Conservation (phyloP, 2,797 vertebrate species). For the Meriones psammophilus region DNA sequence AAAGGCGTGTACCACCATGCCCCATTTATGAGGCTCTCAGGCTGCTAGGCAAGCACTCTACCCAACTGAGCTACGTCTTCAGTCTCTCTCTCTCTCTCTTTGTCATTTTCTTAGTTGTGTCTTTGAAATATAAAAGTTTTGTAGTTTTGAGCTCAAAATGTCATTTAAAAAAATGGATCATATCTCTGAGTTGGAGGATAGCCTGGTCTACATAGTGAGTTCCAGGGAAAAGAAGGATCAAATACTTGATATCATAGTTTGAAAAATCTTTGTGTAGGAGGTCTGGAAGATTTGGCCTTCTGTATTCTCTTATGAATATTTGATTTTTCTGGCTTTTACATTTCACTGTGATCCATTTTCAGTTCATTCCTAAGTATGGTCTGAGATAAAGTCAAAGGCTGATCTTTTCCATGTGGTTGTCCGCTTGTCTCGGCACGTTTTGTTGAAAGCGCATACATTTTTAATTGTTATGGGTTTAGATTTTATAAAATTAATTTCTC, state of each 20-base stretch:
- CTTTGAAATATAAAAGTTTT: constrained; percentile 42
- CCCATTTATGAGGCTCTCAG: not conserved
- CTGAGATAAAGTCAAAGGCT: not conserved
- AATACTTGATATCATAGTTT: constrained; percentile 20
- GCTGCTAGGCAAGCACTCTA: not conserved
- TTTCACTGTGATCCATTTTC: not conserved
- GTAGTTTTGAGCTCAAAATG: constrained; percentile 29
- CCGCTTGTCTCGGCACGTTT: not conserved
- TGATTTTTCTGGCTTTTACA: not conserved
- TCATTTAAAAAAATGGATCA: not conserved
- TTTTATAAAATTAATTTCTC: constrained; percentile 40
- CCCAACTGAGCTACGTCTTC: not conserved
- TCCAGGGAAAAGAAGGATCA: not conserved
- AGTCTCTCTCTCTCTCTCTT: not conserved
- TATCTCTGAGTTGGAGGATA: not conserved
- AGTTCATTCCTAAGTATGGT: not conserved
- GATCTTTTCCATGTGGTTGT: not conserved
- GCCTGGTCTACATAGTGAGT: not conserved
- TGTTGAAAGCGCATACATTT: constrained; percentile 14
- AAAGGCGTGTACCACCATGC: not conserved
- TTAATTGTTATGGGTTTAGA: constrained; percentile 21
- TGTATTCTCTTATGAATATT: not conserved
- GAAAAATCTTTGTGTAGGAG: constrained; percentile 41
- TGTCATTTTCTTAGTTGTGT: constrained; percentile 37
- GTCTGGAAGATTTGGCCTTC: constrained; percentile 17